phyloP scores from a whole-genome alignment of 92 coral and sea anemone genomes.

The Siderastrea radians region DNA sequence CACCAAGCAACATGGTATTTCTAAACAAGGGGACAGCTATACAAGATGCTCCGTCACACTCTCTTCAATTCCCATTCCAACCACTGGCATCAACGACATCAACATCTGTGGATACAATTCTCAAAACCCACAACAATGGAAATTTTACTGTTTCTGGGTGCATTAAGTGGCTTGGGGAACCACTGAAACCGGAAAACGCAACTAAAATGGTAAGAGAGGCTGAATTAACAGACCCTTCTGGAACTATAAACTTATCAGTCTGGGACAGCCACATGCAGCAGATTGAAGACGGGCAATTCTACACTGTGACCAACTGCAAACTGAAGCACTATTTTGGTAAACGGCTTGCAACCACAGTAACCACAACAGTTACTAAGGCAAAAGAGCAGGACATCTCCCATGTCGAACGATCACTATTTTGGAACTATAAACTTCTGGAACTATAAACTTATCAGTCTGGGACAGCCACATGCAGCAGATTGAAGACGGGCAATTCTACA shows the following conservation, averaged over 20 bases:
- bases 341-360: too few relatives aligned
- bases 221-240: slow-evolving; percentile 58
- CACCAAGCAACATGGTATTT: slow-evolving; percentile 57
- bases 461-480: slow-evolving; percentile 66
- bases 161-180: slow-evolving; percentile 52
- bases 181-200: slow-evolving; percentile 41
- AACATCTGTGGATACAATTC: slow-evolving; percentile 22
- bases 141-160: slow-evolving; percentile 56
- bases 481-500: slow-evolving; percentile 50
- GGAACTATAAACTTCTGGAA: too few relatives aligned
- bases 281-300: slow-evolving; percentile 48
- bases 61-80: slow-evolving; percentile 51
- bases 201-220: slow-evolving; percentile 63
- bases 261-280: slow-evolving; percentile 56
- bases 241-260: slow-evolving; percentile 55
- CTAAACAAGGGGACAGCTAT: slow-evolving; percentile 61
- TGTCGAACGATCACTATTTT: too few relatives aligned
- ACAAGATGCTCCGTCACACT: slow-evolving; percentile 62
- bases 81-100: slow-evolving; percentile 34
- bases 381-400: too few relatives aligned
- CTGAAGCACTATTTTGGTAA: too few relatives aligned
- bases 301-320: too few relatives aligned
- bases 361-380: too few relatives aligned
- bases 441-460: slow-evolving; percentile 61
- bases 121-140: slow-evolving; percentile 45